phyloP scores from a whole-genome alignment of 2,113 vertebrate species.

The Ictidomys tridecemlineatus region DNA sequence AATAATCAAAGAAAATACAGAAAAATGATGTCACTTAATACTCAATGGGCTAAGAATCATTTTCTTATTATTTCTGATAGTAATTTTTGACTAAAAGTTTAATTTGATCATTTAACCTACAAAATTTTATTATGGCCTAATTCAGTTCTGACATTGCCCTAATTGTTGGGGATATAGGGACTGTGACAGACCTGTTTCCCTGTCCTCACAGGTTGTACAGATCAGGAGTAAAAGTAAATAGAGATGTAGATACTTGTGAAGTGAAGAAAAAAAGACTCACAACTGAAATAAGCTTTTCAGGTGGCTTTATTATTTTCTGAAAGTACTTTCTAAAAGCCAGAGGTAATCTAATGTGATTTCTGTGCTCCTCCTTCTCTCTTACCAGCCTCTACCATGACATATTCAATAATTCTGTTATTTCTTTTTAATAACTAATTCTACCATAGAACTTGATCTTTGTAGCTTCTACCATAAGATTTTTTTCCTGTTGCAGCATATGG shows the following conservation, averaged over 20 bases:
- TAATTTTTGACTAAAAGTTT: neutral
- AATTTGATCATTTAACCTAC: slow-evolving; percentile 21
- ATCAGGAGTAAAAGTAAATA: neutral
- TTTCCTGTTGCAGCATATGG: slow-evolving; percentile 13
- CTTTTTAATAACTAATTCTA: slow-evolving; percentile 5
- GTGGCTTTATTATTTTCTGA: neutral
- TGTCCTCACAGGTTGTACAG: neutral
- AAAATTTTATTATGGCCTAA: neutral
- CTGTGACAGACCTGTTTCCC: neutral
- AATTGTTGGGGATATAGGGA: neutral
- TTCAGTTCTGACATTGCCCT: neutral
- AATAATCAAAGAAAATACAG: neutral
- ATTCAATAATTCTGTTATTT: neutral
- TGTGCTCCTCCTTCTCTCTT: neutral
- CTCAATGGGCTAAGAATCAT: neutral
- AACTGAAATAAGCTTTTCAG: neutral
- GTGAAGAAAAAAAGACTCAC: slow-evolving; percentile 25
- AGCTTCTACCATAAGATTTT: neutral
- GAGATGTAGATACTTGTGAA: neutral
- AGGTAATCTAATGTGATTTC: neutral
- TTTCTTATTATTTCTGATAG: slow-evolving; percentile 5
- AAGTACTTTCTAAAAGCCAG: neutral
- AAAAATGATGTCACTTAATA: neutral
- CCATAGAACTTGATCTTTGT: neutral
- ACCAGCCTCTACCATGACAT: neutral